Base-by-base conservation (phyloP, 2,888 invertebrate genomes). In the Lobophora halterata region DNA sequence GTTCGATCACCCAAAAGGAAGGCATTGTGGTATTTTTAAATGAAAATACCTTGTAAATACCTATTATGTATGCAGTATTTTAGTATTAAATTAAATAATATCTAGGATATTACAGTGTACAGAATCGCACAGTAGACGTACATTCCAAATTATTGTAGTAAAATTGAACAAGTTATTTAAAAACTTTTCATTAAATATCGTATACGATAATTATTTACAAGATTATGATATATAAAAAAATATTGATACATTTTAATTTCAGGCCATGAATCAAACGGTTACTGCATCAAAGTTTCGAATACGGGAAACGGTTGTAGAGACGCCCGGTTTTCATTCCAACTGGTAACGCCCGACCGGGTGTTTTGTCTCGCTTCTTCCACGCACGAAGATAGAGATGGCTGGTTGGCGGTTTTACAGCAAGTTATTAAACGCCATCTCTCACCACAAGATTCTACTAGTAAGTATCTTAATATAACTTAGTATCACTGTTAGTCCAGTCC, bases 311-410 rank as follows among this genome's bases (percentile, higher is more conserved):
- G 87, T 0, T 92, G 93, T 49, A 92, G 93, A 54, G 93, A 94
- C 49, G 93, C 94, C 58, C 91, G 93, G 1, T 95, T 92, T 65
- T 91, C 93, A 17, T 96, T 97, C 81, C 93, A 95, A 24, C 86
- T 96, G 28, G 91, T 92, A 48, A 96, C 96, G 0, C 96, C 95
- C 0, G 93, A 94, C 42, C 80, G 95, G 34, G 90, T 90, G 20
- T 95, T 91, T 75, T 91, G 94, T 63, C 79, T 95, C 36, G 94
- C 94, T 1, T 93, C 96, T 7, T 90, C 91, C 50, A 91, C 90
- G 1, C 92, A 93, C 57, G 91, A 92, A 24, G 96, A 96, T 52
- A 85, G 95, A 49, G 92, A 93, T 43, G 90, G 92, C 36, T 97
- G 96, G 96, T 93, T 96, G 37, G 89, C 90, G 19, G 92, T 91